These are phyloP conservation scores for Hyposoter dolosus DNA, from an alignment of 2,888 invertebrate genomes.

Conservation along the genomic window DNA sequence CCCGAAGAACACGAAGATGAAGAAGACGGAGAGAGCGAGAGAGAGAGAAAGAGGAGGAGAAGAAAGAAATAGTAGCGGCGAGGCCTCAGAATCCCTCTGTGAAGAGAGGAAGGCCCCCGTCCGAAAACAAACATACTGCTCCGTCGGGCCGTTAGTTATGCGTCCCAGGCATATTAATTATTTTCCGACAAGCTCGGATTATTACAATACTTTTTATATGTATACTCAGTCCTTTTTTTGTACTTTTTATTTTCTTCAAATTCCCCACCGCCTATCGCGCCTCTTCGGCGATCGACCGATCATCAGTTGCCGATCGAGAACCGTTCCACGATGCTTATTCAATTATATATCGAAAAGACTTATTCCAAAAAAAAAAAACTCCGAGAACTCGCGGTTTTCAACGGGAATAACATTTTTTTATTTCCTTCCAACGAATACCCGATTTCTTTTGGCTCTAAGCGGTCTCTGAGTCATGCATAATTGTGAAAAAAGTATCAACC, in stretches of 20 bases:
- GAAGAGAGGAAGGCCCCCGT: conserved; percentile 68
- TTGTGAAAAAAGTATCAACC: not conserved
- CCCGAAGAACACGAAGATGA: conserved; percentile 65
- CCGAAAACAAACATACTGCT: conserved; percentile 83
- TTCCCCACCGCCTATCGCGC: conserved; percentile 52
- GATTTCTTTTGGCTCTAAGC: not conserved
- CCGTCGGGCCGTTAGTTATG: conserved; percentile 82
- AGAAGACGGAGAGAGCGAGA: conserved; percentile 36
- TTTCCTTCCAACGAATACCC: not conserved
- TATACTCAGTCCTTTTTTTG: conserved; percentile 25
- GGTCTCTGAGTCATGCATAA: not conserved
- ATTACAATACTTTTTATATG: conserved; percentile 66
- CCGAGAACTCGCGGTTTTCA: not conserved
- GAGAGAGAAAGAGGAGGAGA: conserved; percentile 48
- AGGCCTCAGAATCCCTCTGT: conserved; percentile 45
- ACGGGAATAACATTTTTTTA: not conserved
- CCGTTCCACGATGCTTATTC: not conserved
- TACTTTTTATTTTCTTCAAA: conserved; percentile 49
- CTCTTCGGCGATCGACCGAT: conserved; percentile 22
- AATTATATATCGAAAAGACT: not conserved
- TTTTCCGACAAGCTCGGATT: conserved; percentile 78
- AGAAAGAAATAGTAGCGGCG: conserved; percentile 47
- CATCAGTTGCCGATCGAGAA: not conserved
- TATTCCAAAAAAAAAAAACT: not conserved
- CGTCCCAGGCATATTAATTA: conserved; percentile 84